phyloP scores from a whole-genome alignment of 2,797 vertebrate species.

The Rachycentron canadum region DNA sequence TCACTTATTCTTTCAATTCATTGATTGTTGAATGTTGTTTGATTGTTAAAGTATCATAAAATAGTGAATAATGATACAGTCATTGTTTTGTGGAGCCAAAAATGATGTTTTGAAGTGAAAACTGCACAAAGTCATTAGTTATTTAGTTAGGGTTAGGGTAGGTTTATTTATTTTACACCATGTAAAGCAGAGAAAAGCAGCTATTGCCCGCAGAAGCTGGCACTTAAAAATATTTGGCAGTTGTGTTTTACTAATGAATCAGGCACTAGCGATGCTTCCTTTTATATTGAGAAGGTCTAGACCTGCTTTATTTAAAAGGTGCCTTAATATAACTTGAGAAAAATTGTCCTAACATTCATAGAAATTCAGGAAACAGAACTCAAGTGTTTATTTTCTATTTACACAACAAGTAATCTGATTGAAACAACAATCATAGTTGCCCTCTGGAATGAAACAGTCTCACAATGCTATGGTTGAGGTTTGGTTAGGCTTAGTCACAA shows the following conservation, averaged over 20 bases:
- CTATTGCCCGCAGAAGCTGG: not conserved
- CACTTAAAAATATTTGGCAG: not conserved
- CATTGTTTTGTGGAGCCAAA: not conserved
- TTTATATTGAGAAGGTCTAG: too few species aligned
- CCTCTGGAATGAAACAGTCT: not conserved
- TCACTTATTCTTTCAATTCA: not conserved
- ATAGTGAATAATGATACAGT: not conserved
- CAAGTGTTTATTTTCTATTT: too few species aligned
- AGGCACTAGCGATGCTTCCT: not conserved
- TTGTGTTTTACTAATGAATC: not conserved
- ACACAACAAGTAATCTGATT: not conserved
- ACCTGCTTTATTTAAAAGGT: too few species aligned
- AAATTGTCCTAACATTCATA: too few species aligned
- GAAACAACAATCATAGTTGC: not conserved
- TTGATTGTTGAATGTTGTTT: not conserved
- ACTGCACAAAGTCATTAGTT: not conserved
- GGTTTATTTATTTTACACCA: too few species aligned
- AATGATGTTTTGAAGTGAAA: not conserved
- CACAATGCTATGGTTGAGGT: not conserved
- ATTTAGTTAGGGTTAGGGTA: too few species aligned
- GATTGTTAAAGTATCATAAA: not conserved
- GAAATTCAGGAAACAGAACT: not conserved
- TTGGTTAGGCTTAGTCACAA: not conserved
- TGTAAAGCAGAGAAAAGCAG: not conserved
- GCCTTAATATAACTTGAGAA: too few species aligned